Evolutionary conservation across 2,888 invertebrate species (phyloP), one percentile per base, ranked within the genome.

Genomic region (Cylloceria caligata): DNA sequence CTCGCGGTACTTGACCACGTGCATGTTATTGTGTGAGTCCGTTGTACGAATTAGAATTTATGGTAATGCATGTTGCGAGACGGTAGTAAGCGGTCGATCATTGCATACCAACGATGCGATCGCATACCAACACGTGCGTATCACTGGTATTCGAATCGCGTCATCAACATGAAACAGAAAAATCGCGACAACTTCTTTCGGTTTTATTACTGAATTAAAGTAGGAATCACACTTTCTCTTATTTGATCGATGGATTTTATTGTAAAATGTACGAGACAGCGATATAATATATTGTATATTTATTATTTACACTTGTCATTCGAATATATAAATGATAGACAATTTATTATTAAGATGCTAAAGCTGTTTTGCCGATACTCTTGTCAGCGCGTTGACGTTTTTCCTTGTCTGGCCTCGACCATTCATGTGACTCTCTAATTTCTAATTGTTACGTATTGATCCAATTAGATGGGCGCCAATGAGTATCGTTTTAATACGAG

Each of bases 401-500:
- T 88, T 88, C 86, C 87, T 78, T 71, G 84, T 67, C 21, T 80
- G 86, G 80, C 87, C 87, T 85, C 87, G 87, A 83, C 85, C 84
- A 86, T 82, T 84, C 84, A 74, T 69, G 73, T 83, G n/a, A 80
- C 81, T 86, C 86, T 83, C 84, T 84, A 88, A 89, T 89, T 89
- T 87, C 84, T 87, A 88, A 87, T 85, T 84, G 84, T 88, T 88
- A 83, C 85, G 86, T 88, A 89, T 89, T 87, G 88, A 87, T 87
- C 83, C 88, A 87, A 89, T 89, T 89, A 87, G 85, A 86, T 47
- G 49, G n/a, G n/a, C n/a, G n/a, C n/a, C n/a, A n/a, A n/a, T n/a
- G n/a, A 34, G 36, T 19, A 36, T 16, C 49, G 39, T n/a, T 24
- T 60, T 42, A 45, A 64, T 49, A 57, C 19, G 39, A 39, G 42